Evolutionary conservation across 2,797 vertebrate species (phyloP), one percentile per base, ranked within the genome.

Genomic region (Hippocampus kuda): DNA sequence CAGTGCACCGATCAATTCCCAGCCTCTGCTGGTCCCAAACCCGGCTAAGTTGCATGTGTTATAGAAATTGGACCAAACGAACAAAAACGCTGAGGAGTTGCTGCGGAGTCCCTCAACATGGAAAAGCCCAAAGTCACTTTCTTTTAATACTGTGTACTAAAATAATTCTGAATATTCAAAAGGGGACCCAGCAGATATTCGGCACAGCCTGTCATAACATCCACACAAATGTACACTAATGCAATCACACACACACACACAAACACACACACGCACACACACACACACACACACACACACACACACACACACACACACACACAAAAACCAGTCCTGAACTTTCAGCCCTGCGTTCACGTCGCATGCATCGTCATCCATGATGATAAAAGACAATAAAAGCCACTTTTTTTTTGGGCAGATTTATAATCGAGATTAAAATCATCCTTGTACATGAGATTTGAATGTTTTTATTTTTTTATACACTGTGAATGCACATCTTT

Each of bases 371-470:
- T 63, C 70, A 68, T 18, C 1, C 15, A 9, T n/a, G 75, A 84
- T 78, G 78, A 79, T 54, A 2, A 44, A 41, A 51, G 48, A 71
- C 48, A 74, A 64, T 76, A 74, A 79, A 72, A 73, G 10, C 9
- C 61, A 48, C 8, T 38, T 12, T 68, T 54, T 59, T 16, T 54
- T 42, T 48, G 2, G 22, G 13, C 27, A 22, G 24, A 30, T 1
- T 16, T 6, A 48, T 8, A 27, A 44, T 46, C 48, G 10, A 66
- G 24, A 51, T 51, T 65, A 26, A 27, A 59, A 59, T 27, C 56
- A 27, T 30, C 26, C 26, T 15, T 27, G 56, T 5, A 24, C 9
- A 56, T 24, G 13, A 22, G n/a, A 11, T 24, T 56, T 56, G 4
- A 7, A 38, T n/a, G 11, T 24, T 54, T 54, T 56, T 11, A 18